Conservation (phyloP, 1,140 invertebrate species). For the Bombus terrestris region DNA sequence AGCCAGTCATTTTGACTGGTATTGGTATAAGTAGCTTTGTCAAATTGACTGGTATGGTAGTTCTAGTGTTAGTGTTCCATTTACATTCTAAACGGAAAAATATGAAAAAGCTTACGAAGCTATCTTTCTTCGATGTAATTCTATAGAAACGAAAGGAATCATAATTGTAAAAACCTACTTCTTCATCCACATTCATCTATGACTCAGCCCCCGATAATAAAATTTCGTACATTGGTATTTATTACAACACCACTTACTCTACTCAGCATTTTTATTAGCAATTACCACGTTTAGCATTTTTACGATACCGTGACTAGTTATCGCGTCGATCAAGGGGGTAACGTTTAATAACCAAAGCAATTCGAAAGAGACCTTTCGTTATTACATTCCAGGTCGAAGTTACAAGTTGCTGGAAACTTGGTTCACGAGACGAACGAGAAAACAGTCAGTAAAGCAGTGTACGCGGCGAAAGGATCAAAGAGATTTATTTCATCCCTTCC, state of each 20-base stretch:
- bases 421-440: conserved; percentile 26
- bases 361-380: conserved; percentile 4
- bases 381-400: conserved; percentile 32
- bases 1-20: too few relatives aligned
- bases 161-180: not conserved
- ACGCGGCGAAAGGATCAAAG: not conserved
- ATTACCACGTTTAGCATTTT: not conserved
- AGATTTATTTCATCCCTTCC: conserved; percentile 39
- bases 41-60: too few relatives aligned
- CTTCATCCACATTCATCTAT: not conserved
- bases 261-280: not conserved
- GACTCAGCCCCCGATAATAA: rapidly evolving
- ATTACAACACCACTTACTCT: not conserved
- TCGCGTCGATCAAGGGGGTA: not conserved
- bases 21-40: too few relatives aligned
- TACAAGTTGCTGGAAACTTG: conserved; percentile 19
- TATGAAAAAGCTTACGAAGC: too few relatives aligned
- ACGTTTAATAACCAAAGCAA: conserved; percentile 30
- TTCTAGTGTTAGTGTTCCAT: too few relatives aligned
- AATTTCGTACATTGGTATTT: not conserved
- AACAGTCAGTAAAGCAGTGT: not conserved
- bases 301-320: not conserved
- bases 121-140: not conserved
- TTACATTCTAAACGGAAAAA: too few relatives aligned
- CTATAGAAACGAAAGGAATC: not conserved